Percentiles rank a stretch among this genome's conserved stretches.
Conservation (phyloP, 2,797 vertebrate species). For the Sebastes aleutianus region DNA sequence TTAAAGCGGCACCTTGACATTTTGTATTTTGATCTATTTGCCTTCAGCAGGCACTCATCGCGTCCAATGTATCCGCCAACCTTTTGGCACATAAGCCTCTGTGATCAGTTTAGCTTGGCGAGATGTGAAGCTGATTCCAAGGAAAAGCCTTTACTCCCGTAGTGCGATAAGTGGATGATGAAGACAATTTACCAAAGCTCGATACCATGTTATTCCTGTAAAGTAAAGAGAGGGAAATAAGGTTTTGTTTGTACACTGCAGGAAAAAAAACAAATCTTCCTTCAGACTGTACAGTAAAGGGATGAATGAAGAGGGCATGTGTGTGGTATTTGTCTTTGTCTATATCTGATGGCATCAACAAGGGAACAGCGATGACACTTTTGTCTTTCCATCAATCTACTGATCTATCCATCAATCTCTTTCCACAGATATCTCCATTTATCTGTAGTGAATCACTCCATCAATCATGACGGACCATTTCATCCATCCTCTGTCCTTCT, state of each 20-base stretch:
- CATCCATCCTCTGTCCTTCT: not conserved
- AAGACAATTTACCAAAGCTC: slow-evolving; percentile 28
- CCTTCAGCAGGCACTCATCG: slow-evolving; percentile 17
- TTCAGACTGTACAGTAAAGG: not conserved
- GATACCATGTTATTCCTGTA: slow-evolving; percentile 4
- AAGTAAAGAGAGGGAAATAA: slow-evolving; percentile 10
- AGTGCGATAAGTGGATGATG: slow-evolving; percentile 44
- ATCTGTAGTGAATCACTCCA: not conserved
- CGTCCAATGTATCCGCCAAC: not conserved
- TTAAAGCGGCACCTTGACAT: slow-evolving; percentile 57
- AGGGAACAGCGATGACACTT: not conserved
- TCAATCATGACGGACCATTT: not conserved
- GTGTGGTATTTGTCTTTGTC: not conserved
- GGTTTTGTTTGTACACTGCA: slow-evolving; percentile 6
- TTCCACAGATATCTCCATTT: not conserved
- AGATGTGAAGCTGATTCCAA: slow-evolving; percentile 28
- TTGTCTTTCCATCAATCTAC: slow-evolving; percentile 8
- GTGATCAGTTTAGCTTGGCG: slow-evolving; percentile 37
- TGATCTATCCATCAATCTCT: slow-evolving; percentile 38
- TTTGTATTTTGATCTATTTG: slow-evolving; percentile 56
- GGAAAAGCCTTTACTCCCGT: slow-evolving; percentile 26
- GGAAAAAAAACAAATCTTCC: not conserved
- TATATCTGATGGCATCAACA: slow-evolving; percentile 29
- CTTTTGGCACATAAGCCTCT: slow-evolving; percentile 20
- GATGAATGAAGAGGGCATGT: not conserved